Evolutionary conservation across 1,140 invertebrate genomes (phyloP).

Genomic region (Papilio polyxenes): DNA sequence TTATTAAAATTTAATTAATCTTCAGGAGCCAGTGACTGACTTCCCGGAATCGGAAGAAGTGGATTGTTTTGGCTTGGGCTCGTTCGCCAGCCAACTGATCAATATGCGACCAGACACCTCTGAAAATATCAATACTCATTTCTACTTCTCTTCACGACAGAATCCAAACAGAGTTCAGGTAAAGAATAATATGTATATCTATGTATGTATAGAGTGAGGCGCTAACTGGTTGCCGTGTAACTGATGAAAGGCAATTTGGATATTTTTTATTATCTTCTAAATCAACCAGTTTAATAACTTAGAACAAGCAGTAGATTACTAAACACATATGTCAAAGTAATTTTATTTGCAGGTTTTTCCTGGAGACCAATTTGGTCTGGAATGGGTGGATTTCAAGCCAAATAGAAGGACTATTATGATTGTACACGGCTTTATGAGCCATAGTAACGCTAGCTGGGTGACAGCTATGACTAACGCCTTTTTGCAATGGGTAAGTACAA

Average conservation of each 20-base stretch:
- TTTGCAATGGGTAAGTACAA: slow-evolving; percentile 73
- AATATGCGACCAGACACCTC: slow-evolving; percentile 67
- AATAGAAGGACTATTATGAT: slow-evolving; percentile 79
- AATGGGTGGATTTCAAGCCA: slow-evolving; percentile 81
- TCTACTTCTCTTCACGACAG: slow-evolving; percentile 65
- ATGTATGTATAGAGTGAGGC: too few species aligned
- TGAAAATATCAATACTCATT: slow-evolving; percentile 65
- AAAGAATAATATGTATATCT: slow-evolving; percentile 2
- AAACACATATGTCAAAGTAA: neutral
- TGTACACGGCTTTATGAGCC: slow-evolving; percentile 82
- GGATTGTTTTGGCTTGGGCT: slow-evolving; percentile 68
- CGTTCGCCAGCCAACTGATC: slow-evolving; percentile 50
- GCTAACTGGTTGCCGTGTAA: too few species aligned
- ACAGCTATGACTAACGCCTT: slow-evolving; percentile 78
- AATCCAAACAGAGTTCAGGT: slow-evolving; percentile 61
- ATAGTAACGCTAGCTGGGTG: slow-evolving; percentile 80
- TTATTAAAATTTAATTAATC: neutral
- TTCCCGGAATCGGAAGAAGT: slow-evolving; percentile 59
- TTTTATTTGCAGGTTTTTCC: slow-evolving; percentile 56
- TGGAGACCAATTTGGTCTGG: slow-evolving; percentile 81
- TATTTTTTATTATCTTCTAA: too few species aligned
- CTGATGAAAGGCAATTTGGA: too few species aligned
- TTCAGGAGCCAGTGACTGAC: slow-evolving; percentile 50
- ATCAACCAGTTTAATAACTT: too few species aligned
- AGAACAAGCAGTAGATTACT: neutral